Conservation (phyloP, 2,113 vertebrate genomes). For the Eretmochelys imbricata region DNA sequence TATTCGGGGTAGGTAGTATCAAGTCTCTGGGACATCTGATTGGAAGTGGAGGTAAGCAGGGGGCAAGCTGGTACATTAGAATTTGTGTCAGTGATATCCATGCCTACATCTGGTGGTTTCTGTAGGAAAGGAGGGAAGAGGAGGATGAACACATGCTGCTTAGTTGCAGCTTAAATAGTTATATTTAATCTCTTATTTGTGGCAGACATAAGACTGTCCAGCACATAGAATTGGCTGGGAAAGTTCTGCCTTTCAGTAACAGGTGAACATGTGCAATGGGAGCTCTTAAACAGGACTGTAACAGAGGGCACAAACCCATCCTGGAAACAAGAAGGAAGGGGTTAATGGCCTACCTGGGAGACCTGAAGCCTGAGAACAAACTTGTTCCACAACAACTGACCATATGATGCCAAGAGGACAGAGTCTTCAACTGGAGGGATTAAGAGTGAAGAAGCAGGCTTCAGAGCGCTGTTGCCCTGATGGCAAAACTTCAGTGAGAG, state of each 20-base stretch:
- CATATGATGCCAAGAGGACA: background rate
- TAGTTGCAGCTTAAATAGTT: background rate
- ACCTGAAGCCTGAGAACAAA: background rate
- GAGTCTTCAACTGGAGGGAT: background rate
- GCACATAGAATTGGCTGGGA: background rate
- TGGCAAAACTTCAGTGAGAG: background rate
- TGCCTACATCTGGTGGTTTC: background rate
- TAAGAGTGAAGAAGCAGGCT: background rate
- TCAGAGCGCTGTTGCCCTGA: background rate
- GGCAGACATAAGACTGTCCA: background rate
- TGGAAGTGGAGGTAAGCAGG: background rate
- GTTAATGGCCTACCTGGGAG: background rate
- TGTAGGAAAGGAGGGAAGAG: background rate
- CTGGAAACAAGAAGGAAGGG: background rate
- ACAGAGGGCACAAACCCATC: background rate
- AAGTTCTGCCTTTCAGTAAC: background rate
- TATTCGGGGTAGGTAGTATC: background rate
- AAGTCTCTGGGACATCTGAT: background rate
- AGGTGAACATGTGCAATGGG: background rate
- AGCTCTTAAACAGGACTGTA: background rate
- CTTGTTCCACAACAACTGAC: background rate
- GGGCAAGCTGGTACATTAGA: background rate
- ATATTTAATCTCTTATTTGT: constrained; percentile 28
- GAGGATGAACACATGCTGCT: background rate
- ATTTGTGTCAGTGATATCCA: background rate